Percentiles rank a stretch among this genome's conserved stretches.
These are phyloP conservation scores for Drosophila quadrilineata DNA, from an alignment of 1,140 invertebrate genomes.

Conservation along the genomic window DNA sequence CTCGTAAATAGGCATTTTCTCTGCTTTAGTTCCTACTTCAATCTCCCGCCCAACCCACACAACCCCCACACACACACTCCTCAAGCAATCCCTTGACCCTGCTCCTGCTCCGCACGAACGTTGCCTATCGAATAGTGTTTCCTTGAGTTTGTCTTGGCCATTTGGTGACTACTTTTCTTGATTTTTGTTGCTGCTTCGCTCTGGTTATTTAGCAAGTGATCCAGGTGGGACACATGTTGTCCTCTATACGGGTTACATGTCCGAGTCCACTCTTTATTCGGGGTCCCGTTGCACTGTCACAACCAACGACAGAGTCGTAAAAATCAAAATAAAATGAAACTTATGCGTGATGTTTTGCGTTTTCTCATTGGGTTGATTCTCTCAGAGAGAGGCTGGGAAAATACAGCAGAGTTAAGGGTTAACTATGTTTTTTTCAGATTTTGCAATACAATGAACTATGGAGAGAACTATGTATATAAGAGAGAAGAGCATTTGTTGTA, in stretches of 20 bases:
- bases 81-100: not conserved
- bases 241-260: conserved; percentile 12
- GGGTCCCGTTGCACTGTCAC: conserved; percentile 36
- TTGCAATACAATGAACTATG: too few relatives aligned
- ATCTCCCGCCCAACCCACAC: not conserved
- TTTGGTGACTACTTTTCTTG: conserved; percentile 48
- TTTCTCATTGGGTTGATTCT: conserved; percentile 34
- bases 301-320: conserved; percentile 60
- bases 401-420: too few relatives aligned
- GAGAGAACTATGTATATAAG: too few relatives aligned
- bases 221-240: conserved; percentile 78
- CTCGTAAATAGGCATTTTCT: conserved; percentile 81
- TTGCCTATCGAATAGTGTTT: not conserved
- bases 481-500: too few relatives aligned
- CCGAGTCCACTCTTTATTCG: not conserved
- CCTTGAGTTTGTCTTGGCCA: conserved; percentile 7
- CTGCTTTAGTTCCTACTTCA: conserved; percentile 56
- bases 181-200: conserved; percentile 50
- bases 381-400: too few relatives aligned
- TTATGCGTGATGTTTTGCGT: conserved; percentile 76
- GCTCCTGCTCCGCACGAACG: not conserved
- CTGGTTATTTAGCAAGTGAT: conserved; percentile 76
- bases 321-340: conserved; percentile 81
- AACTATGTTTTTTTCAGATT: too few relatives aligned
- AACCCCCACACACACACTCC: not conserved